Conservation (phyloP, 2,113 vertebrate species). For the Glaucomys volans region DNA sequence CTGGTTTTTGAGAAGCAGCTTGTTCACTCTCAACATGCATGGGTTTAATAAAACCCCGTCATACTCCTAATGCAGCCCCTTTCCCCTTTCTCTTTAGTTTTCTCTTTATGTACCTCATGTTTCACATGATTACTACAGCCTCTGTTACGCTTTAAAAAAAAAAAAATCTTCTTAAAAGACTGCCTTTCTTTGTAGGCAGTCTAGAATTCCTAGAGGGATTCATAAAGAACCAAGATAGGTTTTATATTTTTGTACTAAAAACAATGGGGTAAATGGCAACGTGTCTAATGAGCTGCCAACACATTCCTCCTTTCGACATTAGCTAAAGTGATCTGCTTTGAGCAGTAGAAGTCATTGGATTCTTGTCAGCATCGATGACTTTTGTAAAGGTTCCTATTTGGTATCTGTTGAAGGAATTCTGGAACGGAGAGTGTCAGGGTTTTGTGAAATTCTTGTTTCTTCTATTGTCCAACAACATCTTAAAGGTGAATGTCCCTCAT, state of each 20-base stretch:
- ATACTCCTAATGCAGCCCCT: background rate
- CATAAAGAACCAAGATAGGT: background rate
- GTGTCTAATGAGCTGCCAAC: background rate
- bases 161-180: background rate
- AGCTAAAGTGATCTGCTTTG: background rate
- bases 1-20: background rate
- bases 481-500: background rate
- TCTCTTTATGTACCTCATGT: background rate
- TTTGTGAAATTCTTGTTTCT: background rate
- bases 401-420: background rate
- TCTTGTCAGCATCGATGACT: background rate
- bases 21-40: background rate
- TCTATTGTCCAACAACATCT: background rate
- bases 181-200: background rate
- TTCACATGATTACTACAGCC: background rate
- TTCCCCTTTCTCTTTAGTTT: background rate
- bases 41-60: background rate
- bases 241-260: constrained; percentile 41
- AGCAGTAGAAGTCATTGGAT: background rate
- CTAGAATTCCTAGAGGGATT: background rate
- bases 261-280: background rate
- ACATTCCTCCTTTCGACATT: background rate
- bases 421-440: background rate
- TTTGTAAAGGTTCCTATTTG: background rate
- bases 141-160: background rate